A percentile compares a stretch with the other conserved stretches of the same genome.
These are phyloP conservation scores for Medauroidea extradentata DNA, from an alignment of 1,140 invertebrate species.

Conservation along the genomic window DNA sequence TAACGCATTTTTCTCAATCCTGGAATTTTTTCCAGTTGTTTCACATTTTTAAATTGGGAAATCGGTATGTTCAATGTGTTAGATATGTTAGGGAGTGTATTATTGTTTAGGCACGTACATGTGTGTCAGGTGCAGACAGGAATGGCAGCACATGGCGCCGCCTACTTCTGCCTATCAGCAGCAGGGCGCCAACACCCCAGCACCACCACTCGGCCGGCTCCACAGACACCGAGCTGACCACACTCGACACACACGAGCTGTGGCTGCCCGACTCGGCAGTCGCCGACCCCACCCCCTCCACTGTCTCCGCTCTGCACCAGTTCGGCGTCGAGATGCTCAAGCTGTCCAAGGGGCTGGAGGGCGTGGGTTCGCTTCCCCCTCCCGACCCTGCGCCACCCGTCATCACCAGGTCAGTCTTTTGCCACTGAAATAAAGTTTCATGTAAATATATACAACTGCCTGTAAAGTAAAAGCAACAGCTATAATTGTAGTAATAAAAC, in stretches of 20 bases:
- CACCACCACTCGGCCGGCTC: constrained; percentile 50
- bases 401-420: neutral
- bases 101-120: too few relatives aligned
- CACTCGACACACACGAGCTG: constrained; percentile 71
- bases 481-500: too few relatives aligned
- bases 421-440: too few relatives aligned
- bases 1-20: too few relatives aligned
- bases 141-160: constrained; percentile 59
- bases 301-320: constrained; percentile 74
- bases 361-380: constrained; percentile 22
- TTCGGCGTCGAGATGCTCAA: constrained; percentile 80
- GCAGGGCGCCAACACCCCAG: constrained; percentile 13
- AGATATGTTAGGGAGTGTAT: too few relatives aligned
- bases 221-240: constrained; percentile 75
- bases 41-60: too few relatives aligned
- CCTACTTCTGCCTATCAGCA: constrained; percentile 46
- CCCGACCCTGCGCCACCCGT: neutral
- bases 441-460: too few relatives aligned
- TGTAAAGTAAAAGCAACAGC: too few relatives aligned
- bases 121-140: constrained; percentile 45
- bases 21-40: too few relatives aligned
- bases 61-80: too few relatives aligned
- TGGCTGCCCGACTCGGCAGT: constrained; percentile 68
- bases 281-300: constrained; percentile 65
- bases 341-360: constrained; percentile 68